These are phyloP conservation scores for Myotis myotis DNA, from an alignment of 2,797 vertebrate species.

Conservation along the genomic window DNA sequence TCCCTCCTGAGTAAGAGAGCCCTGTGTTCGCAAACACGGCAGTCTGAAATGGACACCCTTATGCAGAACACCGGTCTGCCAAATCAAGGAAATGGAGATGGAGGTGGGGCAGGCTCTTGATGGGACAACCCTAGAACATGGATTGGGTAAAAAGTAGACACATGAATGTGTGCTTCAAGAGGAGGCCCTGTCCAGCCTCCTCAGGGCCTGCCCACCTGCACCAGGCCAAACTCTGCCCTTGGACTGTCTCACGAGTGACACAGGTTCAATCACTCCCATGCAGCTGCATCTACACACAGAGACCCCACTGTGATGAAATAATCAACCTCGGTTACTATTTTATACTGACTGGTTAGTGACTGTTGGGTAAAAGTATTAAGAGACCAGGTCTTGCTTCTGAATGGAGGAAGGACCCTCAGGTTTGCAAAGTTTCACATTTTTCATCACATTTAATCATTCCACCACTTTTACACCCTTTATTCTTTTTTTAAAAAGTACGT, in stretches of 20 bases:
- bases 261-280: accelerated
- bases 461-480: no score
- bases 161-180: accelerated
- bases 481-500: no score
- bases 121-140: not conserved
- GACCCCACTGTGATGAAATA: accelerated
- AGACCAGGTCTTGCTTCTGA: not conserved
- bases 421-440: not conserved
- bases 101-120: accelerated
- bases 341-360: not conserved
- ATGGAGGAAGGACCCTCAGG: not conserved
- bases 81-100: accelerated
- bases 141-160: accelerated
- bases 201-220: accelerated
- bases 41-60: no score
- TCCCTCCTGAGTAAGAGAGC: not conserved
- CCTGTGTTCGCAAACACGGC: accelerated
- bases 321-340: not conserved
- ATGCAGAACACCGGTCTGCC: not conserved
- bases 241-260: accelerated
- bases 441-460: not conserved
- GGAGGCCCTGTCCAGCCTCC: not conserved
- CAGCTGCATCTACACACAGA: accelerated
- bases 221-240: not conserved
- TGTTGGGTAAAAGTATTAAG: not conserved